Evolutionary conservation across 2,113 vertebrate species (phyloP), one percentile per base, ranked within the genome.

Genomic region (Eptesicus fuscus): DNA sequence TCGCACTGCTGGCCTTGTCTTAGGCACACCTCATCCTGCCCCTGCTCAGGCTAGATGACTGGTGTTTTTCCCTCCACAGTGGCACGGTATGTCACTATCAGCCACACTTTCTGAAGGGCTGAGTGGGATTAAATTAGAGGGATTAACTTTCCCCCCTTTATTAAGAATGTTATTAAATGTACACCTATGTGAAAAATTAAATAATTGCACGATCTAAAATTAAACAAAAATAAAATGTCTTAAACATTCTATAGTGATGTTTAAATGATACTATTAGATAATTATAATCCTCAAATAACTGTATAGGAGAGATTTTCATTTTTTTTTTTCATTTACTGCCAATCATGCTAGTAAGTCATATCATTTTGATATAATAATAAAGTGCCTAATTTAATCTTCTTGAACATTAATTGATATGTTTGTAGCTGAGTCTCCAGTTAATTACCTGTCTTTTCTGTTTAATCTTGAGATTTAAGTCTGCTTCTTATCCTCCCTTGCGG

Each of bases 361-460:
- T 67, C 37, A 88, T 77, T 94, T 91, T 92, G 67, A 91, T 73
- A 84, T 71, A 94, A 94, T 87, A 96, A 94, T 71, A 83, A 86
- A 91, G 47, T 73, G 49, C 63, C 77, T 83, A 85, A 93, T 92
- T 84, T 69, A 79, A 51, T 96, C 25, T 37, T 71, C 76, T 69
- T 71, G 30, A 93, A 91, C 49, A 92, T 51, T 92, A 87, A 74
- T 42, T 70, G 88, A 88, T 93, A 88, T 78, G 61, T 94, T 88
- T 96, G 47, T 90, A 91, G 91, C 37, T 44, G 47, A 69, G 47
- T 70, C 78, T 70, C 70, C 61, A 87, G 89, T 11, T 94, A 96
- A 94, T 82, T 84, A 44, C 70, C 71, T 96, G 74, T 74, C 73
- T 89, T 90, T 93, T 84, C 44, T 93, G 92, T 96, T 96, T 93